These are phyloP conservation scores for Saturnia japonica DNA, from an alignment of 2,888 invertebrate genomes.

Conservation along the genomic window DNA sequence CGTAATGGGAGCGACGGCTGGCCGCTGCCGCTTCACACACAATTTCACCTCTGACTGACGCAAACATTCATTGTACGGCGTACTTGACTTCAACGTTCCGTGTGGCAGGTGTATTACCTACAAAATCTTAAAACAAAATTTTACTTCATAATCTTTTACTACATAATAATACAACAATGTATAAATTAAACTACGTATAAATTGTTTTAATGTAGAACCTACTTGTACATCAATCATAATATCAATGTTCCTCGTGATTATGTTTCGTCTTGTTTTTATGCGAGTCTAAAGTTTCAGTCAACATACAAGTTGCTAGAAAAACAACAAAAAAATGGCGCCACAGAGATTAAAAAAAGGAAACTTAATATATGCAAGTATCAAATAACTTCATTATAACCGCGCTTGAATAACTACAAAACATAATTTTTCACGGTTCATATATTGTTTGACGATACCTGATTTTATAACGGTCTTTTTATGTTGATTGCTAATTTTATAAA, in stretches of 20 bases:
- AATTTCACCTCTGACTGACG: slow-evolving; percentile 82
- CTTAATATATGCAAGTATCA: slow-evolving; percentile 54
- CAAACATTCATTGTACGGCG: slow-evolving; percentile 76
- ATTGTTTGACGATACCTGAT: slow-evolving; percentile 49
- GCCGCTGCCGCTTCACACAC: slow-evolving; percentile 81
- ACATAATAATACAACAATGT: background rate
- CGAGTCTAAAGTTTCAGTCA: slow-evolving; percentile 33
- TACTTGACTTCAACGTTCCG: slow-evolving; percentile 57
- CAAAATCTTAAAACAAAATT: slow-evolving; percentile 1
- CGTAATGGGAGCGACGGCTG: slow-evolving; percentile 80
- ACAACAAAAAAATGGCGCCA: slow-evolving; percentile 59
- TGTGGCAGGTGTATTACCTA: slow-evolving; percentile 60
- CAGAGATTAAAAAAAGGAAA: slow-evolving; percentile 49
- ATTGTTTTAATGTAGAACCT: background rate
- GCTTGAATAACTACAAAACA: slow-evolving; percentile 62
- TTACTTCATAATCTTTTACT: background rate
- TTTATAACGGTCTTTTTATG: slow-evolving; percentile 37
- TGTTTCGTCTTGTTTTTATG: slow-evolving; percentile 32
- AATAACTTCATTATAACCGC: slow-evolving; percentile 50
- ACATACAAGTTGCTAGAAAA: slow-evolving; percentile 29
- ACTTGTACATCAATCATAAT: slow-evolving; percentile 24
- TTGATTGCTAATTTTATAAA: slow-evolving; percentile 38
- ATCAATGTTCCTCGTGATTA: slow-evolving; percentile 28
- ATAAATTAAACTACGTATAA: too few species aligned
- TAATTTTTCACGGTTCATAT: slow-evolving; percentile 60